Conservation (phyloP, 2,888 invertebrate genomes). For the Chironomus tentans region DNA sequence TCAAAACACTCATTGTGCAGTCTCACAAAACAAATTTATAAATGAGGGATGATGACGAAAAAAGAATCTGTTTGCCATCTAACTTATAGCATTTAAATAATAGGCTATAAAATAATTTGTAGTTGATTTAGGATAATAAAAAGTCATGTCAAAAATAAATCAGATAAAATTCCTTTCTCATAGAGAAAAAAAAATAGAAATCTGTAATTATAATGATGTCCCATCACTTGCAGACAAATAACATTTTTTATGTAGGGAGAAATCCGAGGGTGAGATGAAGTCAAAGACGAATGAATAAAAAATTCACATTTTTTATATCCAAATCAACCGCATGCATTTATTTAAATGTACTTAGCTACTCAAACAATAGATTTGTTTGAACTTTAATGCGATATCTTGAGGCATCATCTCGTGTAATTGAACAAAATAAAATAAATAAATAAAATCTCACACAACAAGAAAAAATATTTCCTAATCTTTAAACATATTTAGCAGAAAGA, state of each 20-base stretch:
- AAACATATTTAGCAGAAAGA: background rate
- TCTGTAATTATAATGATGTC: too few relatives aligned
- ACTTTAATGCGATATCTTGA: background rate
- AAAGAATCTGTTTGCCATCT: background rate
- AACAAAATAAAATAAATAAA: conserved; percentile 20
- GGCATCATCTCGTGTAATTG: conserved; percentile 23
- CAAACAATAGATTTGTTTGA: background rate
- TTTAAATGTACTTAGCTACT: background rate
- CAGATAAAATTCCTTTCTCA: too few relatives aligned
- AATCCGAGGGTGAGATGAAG: background rate
- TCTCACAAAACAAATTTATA: background rate
- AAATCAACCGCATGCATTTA: conserved; percentile 13
- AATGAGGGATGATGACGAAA: background rate
- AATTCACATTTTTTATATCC: background rate
- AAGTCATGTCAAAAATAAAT: background rate
- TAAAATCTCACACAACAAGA: background rate
- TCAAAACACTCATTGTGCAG: conserved; percentile 8
- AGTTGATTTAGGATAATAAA: background rate
- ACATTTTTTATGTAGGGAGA: too few relatives aligned
- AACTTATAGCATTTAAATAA: conserved; percentile 20
- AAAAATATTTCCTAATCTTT: background rate
- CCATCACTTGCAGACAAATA: background rate
- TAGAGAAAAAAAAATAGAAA: too few relatives aligned
- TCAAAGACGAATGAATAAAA: conserved; percentile 15
- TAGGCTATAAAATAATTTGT: conserved; percentile 11